Evolutionary conservation across 2,888 invertebrate genomes (phyloP), one percentile per base, ranked within the genome.

Genomic region (Xanthia icteritia): DNA sequence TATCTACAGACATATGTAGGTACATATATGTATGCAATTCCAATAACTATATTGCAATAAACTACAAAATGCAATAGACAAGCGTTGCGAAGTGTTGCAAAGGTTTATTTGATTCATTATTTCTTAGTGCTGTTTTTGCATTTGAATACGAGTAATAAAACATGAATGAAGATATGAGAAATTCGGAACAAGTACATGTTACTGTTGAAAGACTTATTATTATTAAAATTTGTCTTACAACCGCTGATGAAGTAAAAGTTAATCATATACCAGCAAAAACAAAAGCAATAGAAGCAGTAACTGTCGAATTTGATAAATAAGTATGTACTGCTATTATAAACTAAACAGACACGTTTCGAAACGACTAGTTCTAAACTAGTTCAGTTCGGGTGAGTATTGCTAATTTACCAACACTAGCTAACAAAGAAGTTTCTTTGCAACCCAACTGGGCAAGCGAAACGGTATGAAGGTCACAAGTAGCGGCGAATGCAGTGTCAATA

Each of bases 391-490:
- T 91, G 90, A 90, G 89, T 91, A 90, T 89, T 90, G 88, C 91
- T 94, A 92, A 94, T 94, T 94, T 94, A 91, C 91, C 86, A 92
- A 89, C 85, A 64, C 83, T 73, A 85, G 83, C 89, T 89, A 92
- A 93, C 93, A 94, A 94, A 93, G 93, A 92, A 90, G 87, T 90
- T 88, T 89, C 86, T 89, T 89, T 90, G 90, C 89, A 90, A 91
- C 89, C 84, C 88, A 89, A 90, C 90, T 84, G 77, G 88, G 88
- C 84, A 89, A 90, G 90, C 89, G 91, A 91, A 90, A 91, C 88
- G 86, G 83, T 82, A 86, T 88, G 90, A 92, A 92, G 92, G 92
- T 90, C 87, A 76, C 60, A 45, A 39, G 75, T 42, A 75, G 76
- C 73, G 82, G 82, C 76, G 84, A 90, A 88, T 86, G 89, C 89